A percentile compares a stretch with the other conserved stretches of the same genome.
Conservation (phyloP, 1,140 invertebrate species). For the Reticulitermes speratus region DNA sequence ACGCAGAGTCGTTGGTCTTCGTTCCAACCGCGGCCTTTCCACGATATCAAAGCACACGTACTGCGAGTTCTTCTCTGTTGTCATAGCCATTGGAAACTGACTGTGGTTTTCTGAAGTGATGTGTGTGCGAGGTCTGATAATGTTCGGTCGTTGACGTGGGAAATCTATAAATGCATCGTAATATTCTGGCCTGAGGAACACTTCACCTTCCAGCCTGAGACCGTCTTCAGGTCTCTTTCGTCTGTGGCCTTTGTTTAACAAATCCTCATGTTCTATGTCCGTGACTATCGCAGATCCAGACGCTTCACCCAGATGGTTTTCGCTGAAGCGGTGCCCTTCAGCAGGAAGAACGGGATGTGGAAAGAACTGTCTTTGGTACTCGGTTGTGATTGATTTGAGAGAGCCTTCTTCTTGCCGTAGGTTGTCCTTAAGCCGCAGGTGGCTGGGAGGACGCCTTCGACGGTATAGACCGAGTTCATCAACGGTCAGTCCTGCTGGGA, state of each 20-base stretch:
- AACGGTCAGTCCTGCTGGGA: conserved; percentile 54
- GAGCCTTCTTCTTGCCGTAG: conserved; percentile 38
- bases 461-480: conserved; percentile 55
- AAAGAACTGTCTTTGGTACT: conserved; percentile 46
- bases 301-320: neutral
- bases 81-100: neutral
- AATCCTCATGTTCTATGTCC: neutral
- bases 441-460: conserved; percentile 46
- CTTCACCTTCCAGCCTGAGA: conserved; percentile 38
- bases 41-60: neutral
- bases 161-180: conserved; percentile 42
- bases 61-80: neutral
- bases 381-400: conserved; percentile 41
- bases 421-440: conserved; percentile 43
- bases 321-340: neutral
- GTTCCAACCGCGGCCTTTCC: neutral
- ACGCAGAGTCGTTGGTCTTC: conserved; percentile 28
- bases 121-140: neutral
- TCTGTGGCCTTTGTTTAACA: neutral
- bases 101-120: neutral
- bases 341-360: conserved; percentile 30
- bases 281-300: neutral
- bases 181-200: conserved; percentile 43
- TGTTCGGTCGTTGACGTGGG: neutral
- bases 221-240: neutral